A percentile compares a stretch with the other conserved stretches of the same genome.
Conservation (phyloP, 1,140 invertebrate species). For the Drosophila sp. region DNA sequence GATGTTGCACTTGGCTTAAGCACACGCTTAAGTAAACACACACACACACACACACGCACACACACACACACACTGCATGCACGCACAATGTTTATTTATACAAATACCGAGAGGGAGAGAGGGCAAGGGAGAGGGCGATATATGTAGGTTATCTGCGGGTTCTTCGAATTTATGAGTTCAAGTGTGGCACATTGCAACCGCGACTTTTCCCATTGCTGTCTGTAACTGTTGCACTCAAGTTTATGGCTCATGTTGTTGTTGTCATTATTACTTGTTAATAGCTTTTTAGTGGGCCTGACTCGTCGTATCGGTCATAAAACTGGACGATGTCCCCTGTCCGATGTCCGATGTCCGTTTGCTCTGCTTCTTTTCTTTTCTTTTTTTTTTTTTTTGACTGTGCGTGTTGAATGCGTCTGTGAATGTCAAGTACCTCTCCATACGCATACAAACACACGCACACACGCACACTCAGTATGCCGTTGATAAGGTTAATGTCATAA, state of each 20-base stretch:
- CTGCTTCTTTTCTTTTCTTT: neutral
- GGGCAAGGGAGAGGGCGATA: conserved; percentile 17
- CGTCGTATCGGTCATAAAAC: conserved; percentile 72
- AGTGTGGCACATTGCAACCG: conserved; percentile 70
- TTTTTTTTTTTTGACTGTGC: conserved; percentile 21
- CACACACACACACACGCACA: conserved; percentile 24
- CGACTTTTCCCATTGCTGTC: conserved; percentile 53
- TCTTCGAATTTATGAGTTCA: conserved; percentile 81
- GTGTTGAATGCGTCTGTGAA: conserved; percentile 54
- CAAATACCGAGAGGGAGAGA: conserved; percentile 19
- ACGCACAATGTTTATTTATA: conserved; percentile 74
- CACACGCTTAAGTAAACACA: conserved; percentile 56
- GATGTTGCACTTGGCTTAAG: conserved; percentile 65
- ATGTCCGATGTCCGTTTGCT: conserved; percentile 2
- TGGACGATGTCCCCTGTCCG: conserved; percentile 22
- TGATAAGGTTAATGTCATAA: conserved; percentile 79
- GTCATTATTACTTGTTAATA: conserved; percentile 81
- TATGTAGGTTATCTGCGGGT: conserved; percentile 78
- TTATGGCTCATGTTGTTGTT: conserved; percentile 56
- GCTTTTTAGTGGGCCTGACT: conserved; percentile 60
- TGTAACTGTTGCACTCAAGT: conserved; percentile 73
- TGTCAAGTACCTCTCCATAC: conserved; percentile 71
- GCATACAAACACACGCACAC: neutral
- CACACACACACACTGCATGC: conserved; percentile 25
- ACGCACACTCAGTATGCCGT: neutral